Evolutionary conservation across 1,140 invertebrate genomes (phyloP), one percentile per base, ranked within the genome.

Genomic region (Heliothis virescens): DNA sequence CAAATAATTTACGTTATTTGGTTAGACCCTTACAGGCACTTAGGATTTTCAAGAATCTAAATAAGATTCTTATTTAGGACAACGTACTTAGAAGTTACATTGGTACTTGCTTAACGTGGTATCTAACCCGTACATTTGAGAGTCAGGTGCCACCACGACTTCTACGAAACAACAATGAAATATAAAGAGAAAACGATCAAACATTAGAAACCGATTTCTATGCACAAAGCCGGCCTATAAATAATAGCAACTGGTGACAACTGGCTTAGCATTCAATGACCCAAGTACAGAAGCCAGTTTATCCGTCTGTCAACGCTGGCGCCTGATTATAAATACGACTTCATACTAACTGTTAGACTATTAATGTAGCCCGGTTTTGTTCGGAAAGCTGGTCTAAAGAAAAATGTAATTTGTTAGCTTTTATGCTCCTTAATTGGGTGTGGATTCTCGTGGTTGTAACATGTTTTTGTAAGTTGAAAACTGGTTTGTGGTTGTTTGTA

Each of bases 271-370:
- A 74, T 82, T 75, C 57, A 76, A 62, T 77, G 77, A 63, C 34
- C 73, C 59, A 50, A 52, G 65, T 50, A 72, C 50, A 72, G 57
- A 59, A 79, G 78, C 69, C 55, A 69, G 69, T 80, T 83, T 80
- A 80, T 80, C 79, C 72, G 82, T 73, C 74, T 53, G 65, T 76
- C 74, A 65, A 60, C 69, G n/a, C 10, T 71, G 79, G 82, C 79
- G 82, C 82, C 82, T 59, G 79, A 74, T 53, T 73, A 52, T 63
- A 55, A 69, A 60, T 77, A 82, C 74, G 60, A 76, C 41, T 65
- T 65, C 48, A 53, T 76, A 81, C 34, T 21, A 57, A 79, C 69
- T 62, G 16, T 26, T 18, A 13, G n/a, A 21, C 47, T 76, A 76
- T 65, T 53, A 76, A 76, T 63, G 15, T 63, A 41, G 57, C 73